Evolutionary conservation across 2,797 vertebrate species (phyloP).

Genomic region (Pseudomugil tenellus): DNA sequence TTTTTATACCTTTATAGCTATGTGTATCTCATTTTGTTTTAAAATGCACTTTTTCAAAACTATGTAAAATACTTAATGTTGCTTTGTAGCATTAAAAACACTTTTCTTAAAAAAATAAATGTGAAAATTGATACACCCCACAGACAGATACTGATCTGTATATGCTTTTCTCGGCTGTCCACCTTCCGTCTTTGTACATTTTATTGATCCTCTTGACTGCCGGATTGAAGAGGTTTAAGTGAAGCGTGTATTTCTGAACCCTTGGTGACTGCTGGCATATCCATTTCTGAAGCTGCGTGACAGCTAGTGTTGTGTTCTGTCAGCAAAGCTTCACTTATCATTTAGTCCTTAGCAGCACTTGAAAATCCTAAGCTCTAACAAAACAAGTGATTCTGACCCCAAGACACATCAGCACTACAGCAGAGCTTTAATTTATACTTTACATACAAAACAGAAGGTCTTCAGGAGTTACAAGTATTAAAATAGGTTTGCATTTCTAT

Average conservation of each 20-base stretch:
- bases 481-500: conserved; percentile 81
- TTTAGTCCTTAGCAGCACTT: not conserved
- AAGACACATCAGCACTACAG: conserved; percentile 70
- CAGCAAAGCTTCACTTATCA: not conserved
- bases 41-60: too few species aligned
- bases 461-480: conserved; percentile 77
- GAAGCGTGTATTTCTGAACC: not conserved
- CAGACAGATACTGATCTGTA: not conserved
- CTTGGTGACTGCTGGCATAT: not conserved
- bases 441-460: conserved; percentile 80
- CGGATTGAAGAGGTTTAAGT: not conserved
- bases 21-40: too few species aligned
- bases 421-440: conserved; percentile 78
- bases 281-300: too few species aligned
- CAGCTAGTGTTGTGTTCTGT: not conserved
- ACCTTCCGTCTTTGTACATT: not conserved
- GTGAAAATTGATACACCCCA: not conserved
- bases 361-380: not conserved
- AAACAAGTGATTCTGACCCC: conserved; percentile 37
- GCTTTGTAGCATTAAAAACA: too few species aligned
- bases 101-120: too few species aligned
- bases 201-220: not conserved
- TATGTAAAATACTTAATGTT: too few species aligned
- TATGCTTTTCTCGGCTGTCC: not conserved
- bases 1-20: too few species aligned